Base-by-base conservation (phyloP, 2,113 vertebrate species). In the Lonchura striata region DNA sequence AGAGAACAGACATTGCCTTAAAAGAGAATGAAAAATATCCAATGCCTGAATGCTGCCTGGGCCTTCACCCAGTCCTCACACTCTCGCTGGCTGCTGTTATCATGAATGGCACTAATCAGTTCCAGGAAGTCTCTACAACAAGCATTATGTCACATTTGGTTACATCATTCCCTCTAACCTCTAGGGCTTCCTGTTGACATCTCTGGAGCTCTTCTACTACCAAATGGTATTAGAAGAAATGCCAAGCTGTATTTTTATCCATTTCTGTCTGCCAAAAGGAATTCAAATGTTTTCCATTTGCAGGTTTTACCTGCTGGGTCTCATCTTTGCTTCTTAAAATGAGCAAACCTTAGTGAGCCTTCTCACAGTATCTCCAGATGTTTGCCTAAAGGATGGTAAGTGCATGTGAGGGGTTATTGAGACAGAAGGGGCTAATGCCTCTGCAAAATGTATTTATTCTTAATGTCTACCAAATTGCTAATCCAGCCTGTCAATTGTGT, bases 101-200 rank as follows among this genome's bases (percentile, higher is more conserved):
- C 74, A 20, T 94, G 88, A 92, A 90, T 82, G 90, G 92, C 90
- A 96, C 86, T 93, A 86, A 92, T 93, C 85, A 90, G 54, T 96
- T 96, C 93, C 93, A 96, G 95, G 90, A 95, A 94, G 92, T 96
- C 95, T 94, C 93, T 80, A 59, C 90, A 80, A 75, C 71, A 86
- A 94, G 79, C 72, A 78, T 94, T 95, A 94, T 93, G 92, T 96
- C 94, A 94, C 92, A 96, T 30, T 31, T 1, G 19, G 56, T 95
- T 96, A 95, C 93, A 83, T 96, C 93, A 97, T 94, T 83, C 92
- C 65, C 50, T 84, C 56, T 93, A 96, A 96, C 92, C 85, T 94
- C 94, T 93, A 78, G 94, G 74, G 94, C 86, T 95, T 96, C 90
- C 92, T 96, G 95, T 93, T 93, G 94, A 96, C 92, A 94, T 93